Conservation (phyloP, 2,888 invertebrate species). For the Rhodophaea formosa region DNA sequence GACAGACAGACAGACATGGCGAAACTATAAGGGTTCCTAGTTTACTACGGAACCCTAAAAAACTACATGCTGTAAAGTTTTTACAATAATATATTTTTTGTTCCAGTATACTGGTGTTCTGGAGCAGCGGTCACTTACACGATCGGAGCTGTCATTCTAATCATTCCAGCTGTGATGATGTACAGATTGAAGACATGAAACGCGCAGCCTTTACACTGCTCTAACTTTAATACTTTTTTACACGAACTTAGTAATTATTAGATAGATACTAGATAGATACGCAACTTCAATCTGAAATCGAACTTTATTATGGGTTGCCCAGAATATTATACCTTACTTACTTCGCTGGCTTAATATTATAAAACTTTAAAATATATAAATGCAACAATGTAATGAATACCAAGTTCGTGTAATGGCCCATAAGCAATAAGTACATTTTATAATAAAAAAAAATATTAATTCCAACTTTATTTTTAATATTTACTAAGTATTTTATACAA, state of each 20-base stretch:
- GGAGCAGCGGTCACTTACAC: slow-evolving; percentile 92
- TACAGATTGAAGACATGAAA: slow-evolving; percentile 67
- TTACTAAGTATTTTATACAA: neutral
- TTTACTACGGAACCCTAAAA: too few species aligned
- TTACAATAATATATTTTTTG: too few species aligned
- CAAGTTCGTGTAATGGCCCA: neutral
- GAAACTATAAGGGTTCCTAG: too few species aligned
- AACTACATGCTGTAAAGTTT: too few species aligned
- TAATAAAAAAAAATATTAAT: slow-evolving; percentile 11
- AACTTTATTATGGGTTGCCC: too few species aligned
- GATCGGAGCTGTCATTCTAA: slow-evolving; percentile 87
- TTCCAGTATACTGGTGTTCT: slow-evolving; percentile 93
- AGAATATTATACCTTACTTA: too few species aligned
- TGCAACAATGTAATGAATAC: neutral
- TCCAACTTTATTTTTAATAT: neutral
- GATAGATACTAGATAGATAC: too few species aligned
- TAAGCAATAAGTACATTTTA: slow-evolving; percentile 31
- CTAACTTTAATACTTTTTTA: neutral
- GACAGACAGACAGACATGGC: too few species aligned
- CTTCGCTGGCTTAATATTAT: too few species aligned
- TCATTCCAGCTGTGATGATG: slow-evolving; percentile 88
- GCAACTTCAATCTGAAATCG: too few species aligned
- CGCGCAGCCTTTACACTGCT: slow-evolving; percentile 41
- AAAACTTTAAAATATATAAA: too few species aligned
- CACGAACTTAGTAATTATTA: slow-evolving; percentile 10